Conservation (phyloP, 2,113 vertebrate genomes). For the Mesocricetus auratus region DNA sequence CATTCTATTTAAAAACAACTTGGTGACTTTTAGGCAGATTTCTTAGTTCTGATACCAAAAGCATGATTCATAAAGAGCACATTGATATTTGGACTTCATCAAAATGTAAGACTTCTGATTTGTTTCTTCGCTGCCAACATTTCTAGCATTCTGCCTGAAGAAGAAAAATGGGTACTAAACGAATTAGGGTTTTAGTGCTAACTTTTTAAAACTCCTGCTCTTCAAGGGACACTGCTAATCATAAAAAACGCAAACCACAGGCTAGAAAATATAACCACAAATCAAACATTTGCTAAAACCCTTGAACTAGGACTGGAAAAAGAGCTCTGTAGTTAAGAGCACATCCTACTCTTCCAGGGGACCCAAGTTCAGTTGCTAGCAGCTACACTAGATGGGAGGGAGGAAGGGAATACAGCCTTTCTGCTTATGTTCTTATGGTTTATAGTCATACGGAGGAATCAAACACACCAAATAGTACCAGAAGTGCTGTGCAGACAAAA, state of each 20-base stretch:
- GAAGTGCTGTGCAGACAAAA: not conserved
- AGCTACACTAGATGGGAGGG: not conserved
- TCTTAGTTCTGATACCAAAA: slow-evolving; percentile 29
- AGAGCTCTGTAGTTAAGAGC: not conserved
- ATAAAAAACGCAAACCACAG: slow-evolving; percentile 44
- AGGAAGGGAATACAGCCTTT: not conserved
- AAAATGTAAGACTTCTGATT: slow-evolving; percentile 50
- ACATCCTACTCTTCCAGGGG: not conserved
- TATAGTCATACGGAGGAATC: not conserved
- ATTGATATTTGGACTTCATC: not conserved
- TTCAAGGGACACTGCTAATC: slow-evolving; percentile 25
- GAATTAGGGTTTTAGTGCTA: not conserved
- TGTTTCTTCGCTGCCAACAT: not conserved
- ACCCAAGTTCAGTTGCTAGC: not conserved
- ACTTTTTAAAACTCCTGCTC: not conserved
- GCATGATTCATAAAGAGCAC: slow-evolving; percentile 41
- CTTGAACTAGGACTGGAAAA: not conserved
- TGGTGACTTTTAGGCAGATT: not conserved
- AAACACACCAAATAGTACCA: not conserved
- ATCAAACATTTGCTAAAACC: not conserved
- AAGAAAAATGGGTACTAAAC: not conserved
- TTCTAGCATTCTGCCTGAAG: not conserved
- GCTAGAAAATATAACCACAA: not conserved
- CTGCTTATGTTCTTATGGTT: not conserved
- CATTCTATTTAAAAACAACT: not conserved